Conservation (phyloP, 2,888 invertebrate species). For the Ectemnius lituratus region DNA sequence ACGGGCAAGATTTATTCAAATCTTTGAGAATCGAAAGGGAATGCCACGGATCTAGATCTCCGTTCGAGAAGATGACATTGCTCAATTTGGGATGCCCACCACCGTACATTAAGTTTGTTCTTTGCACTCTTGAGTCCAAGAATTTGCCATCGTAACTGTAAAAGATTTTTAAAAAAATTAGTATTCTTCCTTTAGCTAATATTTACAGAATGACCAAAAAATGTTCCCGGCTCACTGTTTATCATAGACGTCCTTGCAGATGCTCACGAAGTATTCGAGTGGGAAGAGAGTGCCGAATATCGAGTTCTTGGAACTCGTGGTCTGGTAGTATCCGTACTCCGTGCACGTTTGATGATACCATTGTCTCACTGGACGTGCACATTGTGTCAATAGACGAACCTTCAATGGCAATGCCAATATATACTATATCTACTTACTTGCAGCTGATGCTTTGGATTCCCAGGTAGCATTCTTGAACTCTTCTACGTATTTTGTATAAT, state of each 20-base stretch:
- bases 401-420: not conserved
- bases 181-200: not conserved
- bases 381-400: too few relatives aligned
- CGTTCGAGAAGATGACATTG: conserved; percentile 81
- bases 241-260: conserved; percentile 78
- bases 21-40: conserved; percentile 79
- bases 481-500: conserved; percentile 54
- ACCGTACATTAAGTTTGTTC: conserved; percentile 79
- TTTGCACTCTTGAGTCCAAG: conserved; percentile 75
- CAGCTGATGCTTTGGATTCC: conserved; percentile 21
- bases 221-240: conserved; percentile 63
- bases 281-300: conserved; percentile 82
- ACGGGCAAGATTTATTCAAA: conserved; percentile 64
- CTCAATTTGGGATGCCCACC: conserved; percentile 79
- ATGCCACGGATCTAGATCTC: conserved; percentile 82
- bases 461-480: conserved; percentile 44
- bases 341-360: conserved; percentile 93
- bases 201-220: conserved; percentile 8
- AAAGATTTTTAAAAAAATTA: conserved; percentile 3
- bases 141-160: conserved; percentile 61
- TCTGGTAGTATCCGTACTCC: conserved; percentile 92
- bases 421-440: conserved; percentile 29
- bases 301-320: conserved; percentile 81
- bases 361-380: conserved; percentile 80
- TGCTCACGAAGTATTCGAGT: conserved; percentile 78